phyloP scores from a whole-genome alignment of 35 echinoderm and acorn worm species.

The Ophiothrix spiculata region DNA sequence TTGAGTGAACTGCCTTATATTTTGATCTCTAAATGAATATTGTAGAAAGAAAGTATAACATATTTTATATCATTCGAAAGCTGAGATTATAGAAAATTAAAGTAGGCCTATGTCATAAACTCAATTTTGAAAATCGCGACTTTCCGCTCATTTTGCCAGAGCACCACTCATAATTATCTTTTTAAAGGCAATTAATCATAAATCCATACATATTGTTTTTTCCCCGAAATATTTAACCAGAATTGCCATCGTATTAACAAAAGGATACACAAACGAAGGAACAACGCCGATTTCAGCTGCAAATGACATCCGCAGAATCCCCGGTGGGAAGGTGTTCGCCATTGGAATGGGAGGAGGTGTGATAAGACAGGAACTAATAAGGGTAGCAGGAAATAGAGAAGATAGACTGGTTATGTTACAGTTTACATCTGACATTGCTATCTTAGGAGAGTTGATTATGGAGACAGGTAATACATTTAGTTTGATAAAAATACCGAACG shows the following conservation, averaged over 20 bases:
- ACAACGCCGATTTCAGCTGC: slow-evolving; percentile 16
- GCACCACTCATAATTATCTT: too few relatives aligned
- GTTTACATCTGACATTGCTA: background rate
- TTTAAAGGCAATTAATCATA: too few relatives aligned
- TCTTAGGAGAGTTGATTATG: background rate
- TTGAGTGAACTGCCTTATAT: too few relatives aligned
- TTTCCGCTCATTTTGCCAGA: too few relatives aligned
- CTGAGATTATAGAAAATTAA: too few relatives aligned
- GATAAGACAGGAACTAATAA: slow-evolving; percentile 22
- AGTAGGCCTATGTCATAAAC: too few relatives aligned
- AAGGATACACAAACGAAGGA: slow-evolving; percentile 42
- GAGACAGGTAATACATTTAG: background rate
- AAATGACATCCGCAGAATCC: background rate
- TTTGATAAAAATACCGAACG: too few relatives aligned
- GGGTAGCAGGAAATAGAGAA: slow-evolving; percentile 11
- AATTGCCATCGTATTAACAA: slow-evolving; percentile 42
- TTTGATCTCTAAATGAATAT: too few relatives aligned
- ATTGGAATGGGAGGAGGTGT: slow-evolving; percentile 36
- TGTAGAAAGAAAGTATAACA: too few relatives aligned
- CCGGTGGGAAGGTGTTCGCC: slow-evolving; percentile 21
- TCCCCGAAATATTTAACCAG: background rate
- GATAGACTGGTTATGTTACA: background rate
- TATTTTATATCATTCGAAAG: too few relatives aligned
- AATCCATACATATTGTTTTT: too few relatives aligned
- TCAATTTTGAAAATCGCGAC: too few relatives aligned